Evolutionary conservation across 2,888 invertebrate genomes (phyloP).

Genomic region (Scrobipalpa costella): DNA sequence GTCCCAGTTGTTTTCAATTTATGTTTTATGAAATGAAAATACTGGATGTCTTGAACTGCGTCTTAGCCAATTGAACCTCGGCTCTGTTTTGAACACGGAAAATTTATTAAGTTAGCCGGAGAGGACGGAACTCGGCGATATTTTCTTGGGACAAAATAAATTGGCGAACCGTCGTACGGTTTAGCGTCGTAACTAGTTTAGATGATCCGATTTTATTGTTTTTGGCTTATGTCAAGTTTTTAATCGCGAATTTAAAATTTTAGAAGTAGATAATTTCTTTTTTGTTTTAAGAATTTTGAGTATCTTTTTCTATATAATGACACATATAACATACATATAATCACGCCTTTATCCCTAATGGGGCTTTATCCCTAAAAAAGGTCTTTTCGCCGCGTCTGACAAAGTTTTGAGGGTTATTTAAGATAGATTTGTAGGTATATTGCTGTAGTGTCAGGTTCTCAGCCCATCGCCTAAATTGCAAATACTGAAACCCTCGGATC

Average conservation of each 20-base stretch:
- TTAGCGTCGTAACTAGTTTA: neutral
- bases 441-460: too few relatives aligned
- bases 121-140: neutral
- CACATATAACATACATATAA: too few relatives aligned
- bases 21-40: slow-evolving; percentile 3
- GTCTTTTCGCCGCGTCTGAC: too few relatives aligned
- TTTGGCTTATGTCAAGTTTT: neutral
- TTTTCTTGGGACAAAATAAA: slow-evolving; percentile 10
- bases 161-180: neutral
- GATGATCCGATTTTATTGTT: neutral
- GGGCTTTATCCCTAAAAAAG: too few relatives aligned
- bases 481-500: too few relatives aligned
- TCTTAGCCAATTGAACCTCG: neutral
- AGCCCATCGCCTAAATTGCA: too few relatives aligned
- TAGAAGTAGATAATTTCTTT: neutral
- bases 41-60: slow-evolving; percentile 2
- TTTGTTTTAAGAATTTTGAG: neutral
- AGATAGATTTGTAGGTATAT: too few relatives aligned
- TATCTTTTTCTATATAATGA: too few relatives aligned
- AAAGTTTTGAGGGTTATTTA: too few relatives aligned
- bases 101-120: slow-evolving; percentile 14
- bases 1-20: slow-evolving; percentile 6
- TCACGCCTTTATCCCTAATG: too few relatives aligned
- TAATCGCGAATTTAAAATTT: neutral
- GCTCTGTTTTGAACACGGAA: slow-evolving; percentile 11